Evolutionary conservation across 2,888 invertebrate genomes (phyloP), one percentile per base, ranked within the genome.

Genomic region (Caenorhabditis panamensis): DNA sequence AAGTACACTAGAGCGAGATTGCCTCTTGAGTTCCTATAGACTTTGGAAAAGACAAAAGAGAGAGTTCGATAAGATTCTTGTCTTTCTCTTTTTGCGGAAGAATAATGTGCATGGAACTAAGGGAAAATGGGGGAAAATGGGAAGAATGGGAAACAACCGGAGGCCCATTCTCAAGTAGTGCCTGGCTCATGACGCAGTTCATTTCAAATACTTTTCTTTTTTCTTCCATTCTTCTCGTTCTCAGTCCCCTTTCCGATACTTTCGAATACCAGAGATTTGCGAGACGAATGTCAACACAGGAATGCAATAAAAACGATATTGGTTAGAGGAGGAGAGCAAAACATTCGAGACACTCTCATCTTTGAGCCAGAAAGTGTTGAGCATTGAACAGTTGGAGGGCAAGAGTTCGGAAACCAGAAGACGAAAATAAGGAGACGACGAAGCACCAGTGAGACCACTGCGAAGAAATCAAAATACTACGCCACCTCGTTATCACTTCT

Each of bases 221-320:
- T 51, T 51, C 11, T 36, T 24, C 16, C 13, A 3, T 41, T 41
- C 41, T 41, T 41, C 13, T 41, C 13, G 13, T 16, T n/a, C n/a
- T n/a, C n/a, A n/a, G n/a, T n/a, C n/a, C n/a, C 13, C 41, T 13
- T 8, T 20, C 4, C 49, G 20, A 22, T 18, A 20, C 49, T 47
- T 24, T 62, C 44, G 49, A 64, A 64, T 64, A 51, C 37, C 64
- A 53, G 11, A 22, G 66, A 54, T 54, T 54, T 64, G 22, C 53
- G 69, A 20, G 58, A 11, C 8, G 36, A 51, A 37, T 47, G 47
- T 69, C 68, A 69, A 69, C 68, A 68, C 37, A 49, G 24, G 41
- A 69, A 69, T 26, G 61, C 63, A 73, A 58, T 64, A 73, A 72
- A 69, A 63, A 44, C 56, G 72, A 72, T 72, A 71, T 67, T 37